Conservation (phyloP, 2,797 vertebrate species). For the Calcarius lapponicus region DNA sequence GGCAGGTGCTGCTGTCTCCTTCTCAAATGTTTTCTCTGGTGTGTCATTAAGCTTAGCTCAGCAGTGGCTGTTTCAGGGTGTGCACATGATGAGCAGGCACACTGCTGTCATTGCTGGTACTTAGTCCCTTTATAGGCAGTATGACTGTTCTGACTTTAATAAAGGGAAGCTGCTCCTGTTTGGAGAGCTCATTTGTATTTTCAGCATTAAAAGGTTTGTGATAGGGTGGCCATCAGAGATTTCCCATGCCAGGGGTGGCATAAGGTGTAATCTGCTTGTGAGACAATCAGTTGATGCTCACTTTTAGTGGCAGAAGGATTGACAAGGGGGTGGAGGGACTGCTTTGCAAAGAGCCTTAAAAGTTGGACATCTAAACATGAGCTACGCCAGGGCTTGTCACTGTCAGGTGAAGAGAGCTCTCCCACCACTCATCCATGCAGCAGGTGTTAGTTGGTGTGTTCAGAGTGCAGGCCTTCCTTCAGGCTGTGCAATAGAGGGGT, state of each 20-base stretch:
- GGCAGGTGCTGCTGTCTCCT: not conserved
- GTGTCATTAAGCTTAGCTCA: not conserved
- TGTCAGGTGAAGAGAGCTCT: not conserved
- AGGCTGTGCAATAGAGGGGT: not conserved
- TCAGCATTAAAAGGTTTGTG: not conserved
- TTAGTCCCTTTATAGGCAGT: not conserved
- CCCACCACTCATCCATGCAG: not conserved
- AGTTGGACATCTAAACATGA: not conserved
- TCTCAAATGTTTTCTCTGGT: not conserved
- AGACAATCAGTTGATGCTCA: not conserved
- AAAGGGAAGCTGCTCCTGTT: not conserved
- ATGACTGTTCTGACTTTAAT: not conserved
- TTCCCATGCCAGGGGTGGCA: not conserved
- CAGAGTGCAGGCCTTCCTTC: not conserved
- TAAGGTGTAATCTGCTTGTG: not conserved
- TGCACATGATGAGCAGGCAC: not conserved
- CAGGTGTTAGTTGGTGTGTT: not conserved
- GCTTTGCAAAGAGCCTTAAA: not conserved
- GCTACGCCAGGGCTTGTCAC: accelerated
- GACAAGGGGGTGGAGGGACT: not conserved
- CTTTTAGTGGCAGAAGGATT: accelerated
- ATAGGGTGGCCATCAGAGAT: not conserved
- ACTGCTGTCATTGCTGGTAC: not conserved
- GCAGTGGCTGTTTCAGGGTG: not conserved
- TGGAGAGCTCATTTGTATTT: not conserved